Conservation (phyloP, 2,113 vertebrate genomes). For the Tetraodon nigroviridis region DNA sequence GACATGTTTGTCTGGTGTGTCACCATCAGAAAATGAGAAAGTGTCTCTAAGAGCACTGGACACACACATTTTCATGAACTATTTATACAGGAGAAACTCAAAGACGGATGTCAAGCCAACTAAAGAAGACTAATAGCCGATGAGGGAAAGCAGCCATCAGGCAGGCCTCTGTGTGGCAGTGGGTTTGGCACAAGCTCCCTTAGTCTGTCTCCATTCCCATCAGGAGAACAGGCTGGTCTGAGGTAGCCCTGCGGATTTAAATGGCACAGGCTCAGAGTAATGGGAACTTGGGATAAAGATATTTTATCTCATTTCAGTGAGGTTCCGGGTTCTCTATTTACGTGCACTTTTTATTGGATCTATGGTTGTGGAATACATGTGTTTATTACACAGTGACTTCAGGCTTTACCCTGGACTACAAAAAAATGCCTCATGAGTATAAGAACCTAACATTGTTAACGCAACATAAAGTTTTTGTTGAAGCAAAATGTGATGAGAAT, state of each 20-base stretch:
- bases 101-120: constrained; percentile 24
- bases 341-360: constrained; percentile 16
- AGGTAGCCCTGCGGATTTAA: constrained; percentile 51
- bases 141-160: constrained; percentile 27
- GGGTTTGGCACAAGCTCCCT: constrained; percentile 26
- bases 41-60: neutral
- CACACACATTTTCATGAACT: constrained; percentile 9
- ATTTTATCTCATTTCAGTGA: constrained; percentile 24
- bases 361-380: neutral
- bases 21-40: neutral
- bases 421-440: too few species aligned
- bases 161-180: constrained; percentile 8
- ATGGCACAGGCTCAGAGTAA: constrained; percentile 51
- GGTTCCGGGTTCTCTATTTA: constrained; percentile 10
- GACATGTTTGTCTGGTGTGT: constrained; percentile 14
- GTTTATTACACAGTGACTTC: too few species aligned
- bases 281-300: constrained; percentile 44
- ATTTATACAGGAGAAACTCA: constrained; percentile 27
- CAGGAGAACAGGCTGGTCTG: constrained; percentile 44
- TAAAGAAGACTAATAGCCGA: constrained; percentile 18
- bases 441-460: too few species aligned
- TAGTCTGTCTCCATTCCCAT: constrained; percentile 51
- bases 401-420: too few species aligned
- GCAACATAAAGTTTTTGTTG: too few species aligned
- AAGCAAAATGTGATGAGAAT: too few species aligned